Percentiles rank a stretch among this genome's conserved stretches.
phyloP scores from a whole-genome alignment of 2,888 invertebrate genomes.

The Pristionchus entomophagus region DNA sequence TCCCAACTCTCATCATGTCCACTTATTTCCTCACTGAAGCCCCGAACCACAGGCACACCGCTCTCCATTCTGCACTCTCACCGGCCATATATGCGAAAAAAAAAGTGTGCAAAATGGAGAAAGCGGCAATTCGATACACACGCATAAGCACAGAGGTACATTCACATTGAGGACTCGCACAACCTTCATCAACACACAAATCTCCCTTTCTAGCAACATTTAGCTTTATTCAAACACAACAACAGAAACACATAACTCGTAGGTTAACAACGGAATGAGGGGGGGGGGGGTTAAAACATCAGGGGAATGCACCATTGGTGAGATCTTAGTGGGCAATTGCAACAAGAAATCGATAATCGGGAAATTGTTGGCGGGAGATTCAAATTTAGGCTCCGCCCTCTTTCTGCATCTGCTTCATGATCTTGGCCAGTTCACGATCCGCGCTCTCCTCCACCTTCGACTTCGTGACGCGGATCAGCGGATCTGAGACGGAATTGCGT shows the following conservation, averaged over 20 bases:
- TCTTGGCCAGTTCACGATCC: constrained; percentile 31
- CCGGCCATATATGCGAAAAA: no score
- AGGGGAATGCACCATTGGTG: neutral
- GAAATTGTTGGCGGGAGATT: constrained; percentile 1
- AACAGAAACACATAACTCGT: neutral
- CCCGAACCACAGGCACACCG: no score
- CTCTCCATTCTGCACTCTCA: no score
- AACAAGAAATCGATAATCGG: neutral
- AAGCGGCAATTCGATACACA: no score
- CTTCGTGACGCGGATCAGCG: constrained; percentile 12
- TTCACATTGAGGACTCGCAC: neutral
- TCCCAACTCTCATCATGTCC: no score
- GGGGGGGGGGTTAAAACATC: neutral
- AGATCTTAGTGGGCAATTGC: no score
- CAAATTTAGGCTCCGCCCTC: neutral
- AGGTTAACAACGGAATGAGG: neutral
- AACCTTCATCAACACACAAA: neutral
- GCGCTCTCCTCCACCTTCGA: constrained; percentile 32
- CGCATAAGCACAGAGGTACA: neutral
- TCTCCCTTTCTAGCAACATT: no score
- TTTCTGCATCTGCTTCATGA: constrained; percentile 6
- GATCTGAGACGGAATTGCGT: no score
- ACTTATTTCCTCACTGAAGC: no score
- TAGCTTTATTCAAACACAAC: neutral
- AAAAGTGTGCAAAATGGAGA: no score